These are phyloP conservation scores for Ptychodera flava DNA, from an alignment of 35 echinoderm and acorn worm genomes.

Conservation along the genomic window DNA sequence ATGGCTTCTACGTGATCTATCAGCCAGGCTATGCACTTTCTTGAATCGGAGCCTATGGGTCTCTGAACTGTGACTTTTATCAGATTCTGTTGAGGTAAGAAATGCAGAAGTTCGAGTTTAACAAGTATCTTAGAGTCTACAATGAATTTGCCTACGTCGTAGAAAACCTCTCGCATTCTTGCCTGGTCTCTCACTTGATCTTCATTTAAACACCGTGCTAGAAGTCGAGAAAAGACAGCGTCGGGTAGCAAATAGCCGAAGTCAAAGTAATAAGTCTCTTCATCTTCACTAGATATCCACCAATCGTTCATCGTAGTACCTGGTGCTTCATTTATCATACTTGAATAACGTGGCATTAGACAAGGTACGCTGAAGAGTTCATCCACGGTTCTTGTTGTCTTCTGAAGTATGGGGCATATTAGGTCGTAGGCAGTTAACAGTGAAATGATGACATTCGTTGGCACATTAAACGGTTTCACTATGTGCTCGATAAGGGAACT, in stretches of 20 bases:
- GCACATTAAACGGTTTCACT: neutral
- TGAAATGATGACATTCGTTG: neutral
- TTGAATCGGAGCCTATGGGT: neutral
- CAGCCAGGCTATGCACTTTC: neutral
- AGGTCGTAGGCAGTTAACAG: neutral
- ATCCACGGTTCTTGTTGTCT: neutral
- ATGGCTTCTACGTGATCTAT: neutral
- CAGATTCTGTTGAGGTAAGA: neutral
- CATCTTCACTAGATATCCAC: neutral
- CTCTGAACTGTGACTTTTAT: neutral
- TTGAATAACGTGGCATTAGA: neutral
- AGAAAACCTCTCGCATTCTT: neutral
- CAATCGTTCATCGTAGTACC: neutral
- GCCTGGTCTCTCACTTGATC: neutral
- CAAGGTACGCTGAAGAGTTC: neutral
- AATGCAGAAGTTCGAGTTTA: neutral
- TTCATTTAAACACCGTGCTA: neutral
- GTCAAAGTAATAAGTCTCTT: constrained; percentile 27
- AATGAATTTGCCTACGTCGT: neutral
- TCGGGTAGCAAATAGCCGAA: constrained; percentile 9
- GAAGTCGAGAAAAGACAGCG: constrained; percentile 14
- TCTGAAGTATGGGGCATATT: neutral
- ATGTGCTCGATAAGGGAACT: constrained; percentile 17
- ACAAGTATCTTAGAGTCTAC: neutral
- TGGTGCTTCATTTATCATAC: too few relatives aligned